These are phyloP conservation scores for Gymnocypris eckloni DNA, from an alignment of 2,797 vertebrate species.

Conservation along the genomic window DNA sequence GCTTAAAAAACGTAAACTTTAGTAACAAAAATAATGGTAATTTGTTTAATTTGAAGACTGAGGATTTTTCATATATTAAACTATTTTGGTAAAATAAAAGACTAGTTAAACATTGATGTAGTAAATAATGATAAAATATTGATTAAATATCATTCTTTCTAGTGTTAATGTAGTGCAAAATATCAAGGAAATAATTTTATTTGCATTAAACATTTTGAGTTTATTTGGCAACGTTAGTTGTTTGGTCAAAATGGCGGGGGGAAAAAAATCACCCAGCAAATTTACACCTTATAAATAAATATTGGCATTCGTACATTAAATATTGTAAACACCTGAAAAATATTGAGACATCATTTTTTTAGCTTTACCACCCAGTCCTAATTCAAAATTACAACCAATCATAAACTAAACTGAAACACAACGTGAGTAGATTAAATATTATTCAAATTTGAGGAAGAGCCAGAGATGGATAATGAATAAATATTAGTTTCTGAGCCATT, in stretches of 20 bases:
- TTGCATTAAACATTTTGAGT: background rate
- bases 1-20: background rate
- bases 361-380: background rate
- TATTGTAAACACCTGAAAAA: background rate
- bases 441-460: background rate
- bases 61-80: background rate
- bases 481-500: conserved; percentile 4
- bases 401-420: background rate
- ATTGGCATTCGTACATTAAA: background rate
- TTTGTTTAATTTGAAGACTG: background rate
- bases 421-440: background rate
- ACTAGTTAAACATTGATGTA: background rate
- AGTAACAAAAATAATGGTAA: background rate
- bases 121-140: no score
- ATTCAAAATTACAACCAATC: background rate
- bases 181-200: background rate
- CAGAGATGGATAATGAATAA: background rate
- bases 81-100: background rate
- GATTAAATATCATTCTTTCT: background rate
- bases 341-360: background rate
- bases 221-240: background rate
- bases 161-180: background rate
- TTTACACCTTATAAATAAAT: background rate
- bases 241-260: background rate
- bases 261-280: background rate